Evolutionary conservation across 1,140 invertebrate genomes (phyloP).

Genomic region (Drosophila ananassae): DNA sequence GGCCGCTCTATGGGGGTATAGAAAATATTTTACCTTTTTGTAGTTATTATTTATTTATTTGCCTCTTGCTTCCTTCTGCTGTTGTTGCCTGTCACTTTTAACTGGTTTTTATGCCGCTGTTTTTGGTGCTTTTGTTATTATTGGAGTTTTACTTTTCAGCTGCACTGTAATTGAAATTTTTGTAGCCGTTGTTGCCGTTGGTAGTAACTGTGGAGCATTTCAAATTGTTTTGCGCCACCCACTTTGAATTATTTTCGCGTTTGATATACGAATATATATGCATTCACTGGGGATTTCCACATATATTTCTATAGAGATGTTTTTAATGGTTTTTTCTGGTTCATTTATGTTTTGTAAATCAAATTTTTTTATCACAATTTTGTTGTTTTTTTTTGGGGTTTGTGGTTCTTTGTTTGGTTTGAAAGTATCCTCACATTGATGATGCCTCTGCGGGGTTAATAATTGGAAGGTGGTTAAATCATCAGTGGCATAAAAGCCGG

Average conservation of each 20-base stretch:
- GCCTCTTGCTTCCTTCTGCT: slow-evolving; percentile 24
- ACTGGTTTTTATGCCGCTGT: slow-evolving; percentile 62
- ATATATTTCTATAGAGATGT: slow-evolving; percentile 14
- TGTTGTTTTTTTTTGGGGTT: slow-evolving; percentile 17
- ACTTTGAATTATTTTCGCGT: slow-evolving; percentile 45
- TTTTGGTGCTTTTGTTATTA: slow-evolving; percentile 44
- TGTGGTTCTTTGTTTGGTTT: slow-evolving; percentile 35
- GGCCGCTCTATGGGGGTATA: slow-evolving; percentile 24
- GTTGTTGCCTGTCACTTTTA: slow-evolving; percentile 72
- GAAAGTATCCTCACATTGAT: slow-evolving; percentile 24
- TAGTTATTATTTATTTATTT: slow-evolving; percentile 48
- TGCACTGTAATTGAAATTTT: slow-evolving; percentile 79
- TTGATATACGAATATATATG: slow-evolving; percentile 14
- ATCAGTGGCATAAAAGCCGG: slow-evolving; percentile 17
- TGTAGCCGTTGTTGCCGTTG: slow-evolving; percentile 47
- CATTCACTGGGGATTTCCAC: slow-evolving; percentile 29
- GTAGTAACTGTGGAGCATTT: slow-evolving; percentile 42
- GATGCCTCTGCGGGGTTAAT: slow-evolving; percentile 17
- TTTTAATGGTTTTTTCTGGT: slow-evolving; percentile 27
- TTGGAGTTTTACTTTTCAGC: slow-evolving; percentile 65
- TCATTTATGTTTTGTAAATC: slow-evolving; percentile 40
- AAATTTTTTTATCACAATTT: slow-evolving; percentile 47
- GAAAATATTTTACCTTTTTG: slow-evolving; percentile 63
- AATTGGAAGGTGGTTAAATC: slow-evolving; percentile 21
- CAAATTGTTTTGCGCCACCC: slow-evolving; percentile 66